These are phyloP conservation scores for Cryptomyrus ogoouensis DNA, from an alignment of 2,113 vertebrate genomes.

Conservation along the genomic window DNA sequence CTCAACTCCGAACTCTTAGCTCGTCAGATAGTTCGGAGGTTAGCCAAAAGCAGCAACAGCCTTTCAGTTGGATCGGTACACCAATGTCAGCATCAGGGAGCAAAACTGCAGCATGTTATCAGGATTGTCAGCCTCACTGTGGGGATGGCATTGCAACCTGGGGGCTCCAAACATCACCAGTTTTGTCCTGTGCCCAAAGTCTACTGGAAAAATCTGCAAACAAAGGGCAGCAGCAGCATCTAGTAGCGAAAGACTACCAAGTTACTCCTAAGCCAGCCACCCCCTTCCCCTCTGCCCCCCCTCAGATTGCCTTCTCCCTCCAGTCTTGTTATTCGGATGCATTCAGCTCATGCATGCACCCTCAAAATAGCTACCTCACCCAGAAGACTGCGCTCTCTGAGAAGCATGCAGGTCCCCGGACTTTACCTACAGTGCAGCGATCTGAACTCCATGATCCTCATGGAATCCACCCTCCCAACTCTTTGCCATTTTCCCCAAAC, in stretches of 20 bases:
- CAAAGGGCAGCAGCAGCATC: slow-evolving; percentile 44
- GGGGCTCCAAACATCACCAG: slow-evolving; percentile 55
- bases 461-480: slow-evolving; percentile 32
- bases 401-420: slow-evolving; percentile 49
- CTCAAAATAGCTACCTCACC: slow-evolving; percentile 58
- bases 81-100: slow-evolving; percentile 45
- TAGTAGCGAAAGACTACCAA: slow-evolving; percentile 52
- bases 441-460: slow-evolving; percentile 49
- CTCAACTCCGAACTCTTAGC: slow-evolving; percentile 38
- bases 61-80: slow-evolving; percentile 44
- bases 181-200: slow-evolving; percentile 49
- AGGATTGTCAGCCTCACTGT: slow-evolving; percentile 47
- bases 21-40: slow-evolving; percentile 47
- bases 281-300: slow-evolving; percentile 31
- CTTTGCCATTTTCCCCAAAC: slow-evolving; percentile 56
- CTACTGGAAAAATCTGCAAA: slow-evolving; percentile 36
- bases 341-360: slow-evolving; percentile 44
- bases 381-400: slow-evolving; percentile 55
- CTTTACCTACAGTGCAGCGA: slow-evolving; percentile 52
- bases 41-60: slow-evolving; percentile 41
- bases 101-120: slow-evolving; percentile 52
- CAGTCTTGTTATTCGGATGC: slow-evolving; percentile 54
- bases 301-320: neutral
- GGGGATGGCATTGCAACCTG: slow-evolving; percentile 50
- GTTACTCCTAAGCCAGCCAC: slow-evolving; percentile 56